phyloP scores from a whole-genome alignment of 2,797 vertebrate species.

The Eulemur albifrons region DNA sequence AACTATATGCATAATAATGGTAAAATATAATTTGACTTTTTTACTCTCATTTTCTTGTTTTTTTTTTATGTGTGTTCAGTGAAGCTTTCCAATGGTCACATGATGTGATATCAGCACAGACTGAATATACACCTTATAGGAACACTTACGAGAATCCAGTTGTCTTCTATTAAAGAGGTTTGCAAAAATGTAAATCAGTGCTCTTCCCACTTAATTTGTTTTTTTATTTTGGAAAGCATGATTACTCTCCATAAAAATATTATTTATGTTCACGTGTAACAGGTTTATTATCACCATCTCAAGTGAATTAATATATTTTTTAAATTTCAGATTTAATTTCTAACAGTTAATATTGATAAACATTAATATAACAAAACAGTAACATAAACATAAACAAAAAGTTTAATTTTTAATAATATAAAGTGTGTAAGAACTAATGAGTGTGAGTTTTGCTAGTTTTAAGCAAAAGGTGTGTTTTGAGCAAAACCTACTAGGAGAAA shows the following conservation, averaged over 20 bases:
- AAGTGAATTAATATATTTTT: background rate
- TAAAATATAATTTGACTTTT: background rate
- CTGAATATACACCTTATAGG: background rate
- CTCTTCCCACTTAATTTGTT: background rate
- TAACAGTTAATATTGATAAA: background rate
- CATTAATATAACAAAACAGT: background rate
- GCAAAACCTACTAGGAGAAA: slow-evolving; percentile 4
- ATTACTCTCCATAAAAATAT: background rate
- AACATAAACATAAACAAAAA: background rate
- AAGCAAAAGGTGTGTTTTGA: background rate
- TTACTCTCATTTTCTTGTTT: background rate
- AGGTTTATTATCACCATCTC: background rate
- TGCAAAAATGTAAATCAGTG: background rate
- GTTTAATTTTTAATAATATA: background rate
- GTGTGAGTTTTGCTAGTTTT: background rate
- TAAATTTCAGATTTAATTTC: background rate
- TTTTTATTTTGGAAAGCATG: background rate
- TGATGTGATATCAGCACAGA: background rate
- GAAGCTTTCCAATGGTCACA: background rate
- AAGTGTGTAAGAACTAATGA: background rate
- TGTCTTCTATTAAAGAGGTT: background rate
- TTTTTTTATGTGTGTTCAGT: background rate
- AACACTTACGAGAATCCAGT: background rate
- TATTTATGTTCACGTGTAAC: background rate
- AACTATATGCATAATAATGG: background rate